Evolutionary conservation across 2,888 invertebrate species (phyloP).

Genomic region (Nebria brevicollis): DNA sequence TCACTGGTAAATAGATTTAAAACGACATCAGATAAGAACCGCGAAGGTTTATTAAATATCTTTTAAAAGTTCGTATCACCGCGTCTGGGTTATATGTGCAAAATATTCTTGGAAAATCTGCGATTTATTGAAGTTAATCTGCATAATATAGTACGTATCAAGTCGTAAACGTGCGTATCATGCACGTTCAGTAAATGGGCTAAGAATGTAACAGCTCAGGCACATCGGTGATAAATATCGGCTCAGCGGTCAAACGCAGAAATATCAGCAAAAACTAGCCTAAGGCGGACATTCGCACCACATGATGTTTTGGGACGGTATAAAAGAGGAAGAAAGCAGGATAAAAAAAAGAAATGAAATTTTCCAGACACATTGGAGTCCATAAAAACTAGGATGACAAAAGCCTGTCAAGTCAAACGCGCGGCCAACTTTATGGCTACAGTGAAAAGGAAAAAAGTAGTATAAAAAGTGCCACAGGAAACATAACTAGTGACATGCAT

Average conservation of each 20-base stretch:
- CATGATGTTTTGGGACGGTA: conserved; percentile 27
- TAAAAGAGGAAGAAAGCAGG: conserved; percentile 20
- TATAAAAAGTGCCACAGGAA: conserved; percentile 29
- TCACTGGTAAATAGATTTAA: too few species aligned
- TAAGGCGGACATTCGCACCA: conserved; percentile 31
- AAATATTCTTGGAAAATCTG: too few species aligned
- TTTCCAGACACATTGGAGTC: conserved; percentile 35
- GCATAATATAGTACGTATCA: not conserved
- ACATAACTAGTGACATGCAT: conserved; percentile 45
- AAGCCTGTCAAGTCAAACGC: conserved; percentile 42
- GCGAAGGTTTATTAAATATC: too few species aligned
- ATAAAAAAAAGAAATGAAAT: conserved; percentile 34
- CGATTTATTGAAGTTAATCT: not conserved
- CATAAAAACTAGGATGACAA: conserved; percentile 42
- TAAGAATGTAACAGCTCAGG: not conserved
- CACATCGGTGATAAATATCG: conserved; percentile 56
- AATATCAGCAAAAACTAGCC: conserved; percentile 55
- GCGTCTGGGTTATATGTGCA: too few species aligned
- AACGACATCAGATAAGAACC: too few species aligned
- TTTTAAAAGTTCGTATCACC: too few species aligned
- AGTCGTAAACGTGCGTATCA: not conserved
- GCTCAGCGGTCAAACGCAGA: conserved; percentile 57
- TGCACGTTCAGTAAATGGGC: not conserved
- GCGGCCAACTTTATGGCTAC: conserved; percentile 31
- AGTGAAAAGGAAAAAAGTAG: conserved; percentile 31